Percentiles rank a stretch among this genome's conserved stretches.
Evolutionary conservation across 2,797 vertebrate species (phyloP).

Genomic region (Rhinogobio ventralis): DNA sequence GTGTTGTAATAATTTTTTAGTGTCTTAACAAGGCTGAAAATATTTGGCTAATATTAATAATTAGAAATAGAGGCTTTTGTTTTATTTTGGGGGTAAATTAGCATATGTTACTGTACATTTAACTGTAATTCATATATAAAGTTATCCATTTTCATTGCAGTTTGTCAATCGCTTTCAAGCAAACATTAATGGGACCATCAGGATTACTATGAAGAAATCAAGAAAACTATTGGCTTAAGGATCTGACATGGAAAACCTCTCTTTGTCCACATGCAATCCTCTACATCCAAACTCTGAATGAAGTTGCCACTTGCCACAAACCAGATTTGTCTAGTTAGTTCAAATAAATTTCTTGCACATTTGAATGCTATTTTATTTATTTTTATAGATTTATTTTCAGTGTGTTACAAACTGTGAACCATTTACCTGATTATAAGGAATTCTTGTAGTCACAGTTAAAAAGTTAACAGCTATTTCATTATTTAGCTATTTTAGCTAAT

Average conservation of each 20-base stretch:
- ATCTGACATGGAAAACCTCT: neutral
- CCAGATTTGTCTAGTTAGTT: neutral
- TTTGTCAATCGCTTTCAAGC: slow-evolving; percentile 17
- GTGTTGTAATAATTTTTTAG: neutral
- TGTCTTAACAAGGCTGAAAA: neutral
- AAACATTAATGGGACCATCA: slow-evolving; percentile 27
- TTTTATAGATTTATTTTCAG: no score
- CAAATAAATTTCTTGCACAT: neutral
- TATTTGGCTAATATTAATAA: neutral
- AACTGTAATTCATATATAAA: no score
- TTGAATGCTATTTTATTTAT: no score
- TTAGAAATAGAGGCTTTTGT: neutral
- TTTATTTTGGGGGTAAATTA: neutral
- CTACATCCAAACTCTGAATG: neutral
- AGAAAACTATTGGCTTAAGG: neutral
- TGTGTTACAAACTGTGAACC: no score
- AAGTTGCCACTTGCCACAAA: neutral
- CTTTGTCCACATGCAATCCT: neutral
- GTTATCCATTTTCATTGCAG: slow-evolving; percentile 27
- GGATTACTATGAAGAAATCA: slow-evolving; percentile 43
- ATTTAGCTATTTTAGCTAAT: neutral
- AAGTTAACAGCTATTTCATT: neutral
- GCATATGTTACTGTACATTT: no score
- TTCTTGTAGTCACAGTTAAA: neutral
- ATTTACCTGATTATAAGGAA: no score